phyloP scores from a whole-genome alignment of 1,140 invertebrate genomes.

The fruit fly (Drosophila melanogaster) region Release_6_plus_ISO1_MT NC_004354.4:9055001-9055500 shows the following conservation, averaged over 20 bases:
- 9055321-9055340: slow-evolving; percentile 58
- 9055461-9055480: slow-evolving; percentile 68
- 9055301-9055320: slow-evolving; percentile 43
- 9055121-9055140: slow-evolving; percentile 81
- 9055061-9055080: neutral
- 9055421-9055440: neutral
- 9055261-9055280: slow-evolving; percentile 79
- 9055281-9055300: slow-evolving; percentile 68
- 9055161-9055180: slow-evolving; percentile 79
- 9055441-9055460: neutral
- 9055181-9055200: slow-evolving; percentile 81
- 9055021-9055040: neutral
- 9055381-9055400: neutral
- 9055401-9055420: neutral
- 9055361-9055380: slow-evolving; percentile 3
- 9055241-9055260: slow-evolving; percentile 80
- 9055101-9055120: slow-evolving; percentile 82
- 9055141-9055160: slow-evolving; percentile 78
- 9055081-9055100: slow-evolving; percentile 47
- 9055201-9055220: slow-evolving; percentile 77
- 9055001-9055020: slow-evolving; percentile 1
- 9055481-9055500: slow-evolving; percentile 80
- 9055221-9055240: slow-evolving; percentile 72
- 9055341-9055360: slow-evolving; percentile 46
- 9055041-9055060: slow-evolving; percentile 29